Base-by-base conservation (phyloP, 2,113 vertebrate species). In the Marmota monax region DNA sequence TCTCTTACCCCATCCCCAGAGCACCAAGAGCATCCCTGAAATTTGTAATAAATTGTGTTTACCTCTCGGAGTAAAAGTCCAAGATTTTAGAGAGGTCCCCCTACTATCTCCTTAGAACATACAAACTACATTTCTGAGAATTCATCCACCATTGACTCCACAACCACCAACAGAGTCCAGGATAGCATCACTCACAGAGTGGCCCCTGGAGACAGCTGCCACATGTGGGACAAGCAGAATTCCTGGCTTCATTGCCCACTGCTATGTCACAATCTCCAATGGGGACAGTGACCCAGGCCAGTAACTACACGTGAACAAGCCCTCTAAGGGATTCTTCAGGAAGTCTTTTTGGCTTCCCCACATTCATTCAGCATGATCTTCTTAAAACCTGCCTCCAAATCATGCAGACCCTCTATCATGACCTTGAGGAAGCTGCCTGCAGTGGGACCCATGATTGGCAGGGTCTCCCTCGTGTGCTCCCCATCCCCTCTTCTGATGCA, bases 241-340 rank as follows among this genome's bases (percentile, higher is more conserved):
- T 23, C 42, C 56, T 8, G 7, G 23, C 42, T 7, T 7, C 16
- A 2, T 22, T 0, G 0, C 20, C 9, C 3, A 17, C 76, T 69
- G 53, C 69, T 18, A 11, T 67, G 5, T 37, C 85, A 53, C 29
- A 9, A 9, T 34, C 69, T 27, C 1, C 2, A 1, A 7, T 9
- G 22, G 56, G 3, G 16, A 12, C 7, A 8, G 39, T 2, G 12
- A 73, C 72, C 51, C 13, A 3, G 5, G 72, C 37, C 29, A 25
- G 51, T 7, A 29, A 5, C 84, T 8, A 4, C 45, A 18, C 37
- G 7, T 34, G 17, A 20, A 23, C 48, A n/a, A 58, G 73, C 77
- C 22, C 13, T 48, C 3, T 13, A 27, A 23, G 10, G 17, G n/a
- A 13, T 4, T 65, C 63, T 80, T 45, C 23, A 76, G 78, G 42